Percentiles rank a stretch among this genome's conserved stretches.
These are phyloP conservation scores for Caenorhabditis doughertyi DNA, from an alignment of 2,888 invertebrate species.

Conservation along the genomic window DNA sequence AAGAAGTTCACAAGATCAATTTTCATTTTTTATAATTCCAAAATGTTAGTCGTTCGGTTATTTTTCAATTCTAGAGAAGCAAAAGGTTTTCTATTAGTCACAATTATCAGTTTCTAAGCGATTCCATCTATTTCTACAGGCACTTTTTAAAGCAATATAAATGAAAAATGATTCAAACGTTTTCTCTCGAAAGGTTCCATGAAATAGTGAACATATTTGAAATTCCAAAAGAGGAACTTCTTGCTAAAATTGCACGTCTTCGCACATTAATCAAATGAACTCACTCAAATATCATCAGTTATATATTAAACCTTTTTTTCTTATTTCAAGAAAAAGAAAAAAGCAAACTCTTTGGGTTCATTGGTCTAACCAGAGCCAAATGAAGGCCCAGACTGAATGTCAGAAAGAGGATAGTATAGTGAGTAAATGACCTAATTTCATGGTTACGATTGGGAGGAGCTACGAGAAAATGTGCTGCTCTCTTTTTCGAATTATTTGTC, in stretches of 20 bases:
- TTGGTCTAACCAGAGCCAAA: background rate
- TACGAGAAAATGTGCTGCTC: background rate
- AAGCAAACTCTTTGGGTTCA: background rate
- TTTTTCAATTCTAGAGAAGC: no score
- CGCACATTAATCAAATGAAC: conserved; percentile 46
- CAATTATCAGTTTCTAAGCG: no score
- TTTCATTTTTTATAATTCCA: no score
- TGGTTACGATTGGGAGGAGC: background rate
- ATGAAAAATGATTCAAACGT: background rate
- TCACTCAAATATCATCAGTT: conserved; percentile 14
- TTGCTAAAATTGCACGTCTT: conserved; percentile 12
- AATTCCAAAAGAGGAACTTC: conserved; percentile 24
- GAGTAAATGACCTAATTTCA: background rate
- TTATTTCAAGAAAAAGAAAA: conserved; percentile 22
- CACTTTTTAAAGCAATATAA: no score
- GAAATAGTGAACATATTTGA: background rate
- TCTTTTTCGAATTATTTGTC: background rate
- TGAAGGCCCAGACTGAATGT: background rate
- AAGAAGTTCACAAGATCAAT: conserved; percentile 20
- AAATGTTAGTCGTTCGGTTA: no score
- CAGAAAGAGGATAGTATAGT: background rate
- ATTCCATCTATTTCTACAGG: no score
- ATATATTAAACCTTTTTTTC: no score
- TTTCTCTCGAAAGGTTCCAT: background rate
- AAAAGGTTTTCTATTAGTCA: no score